Percentiles rank a stretch among this genome's conserved stretches.
These are phyloP conservation scores for Syrista parreyssii DNA, from an alignment of 2,888 invertebrate species.

Conservation along the genomic window DNA sequence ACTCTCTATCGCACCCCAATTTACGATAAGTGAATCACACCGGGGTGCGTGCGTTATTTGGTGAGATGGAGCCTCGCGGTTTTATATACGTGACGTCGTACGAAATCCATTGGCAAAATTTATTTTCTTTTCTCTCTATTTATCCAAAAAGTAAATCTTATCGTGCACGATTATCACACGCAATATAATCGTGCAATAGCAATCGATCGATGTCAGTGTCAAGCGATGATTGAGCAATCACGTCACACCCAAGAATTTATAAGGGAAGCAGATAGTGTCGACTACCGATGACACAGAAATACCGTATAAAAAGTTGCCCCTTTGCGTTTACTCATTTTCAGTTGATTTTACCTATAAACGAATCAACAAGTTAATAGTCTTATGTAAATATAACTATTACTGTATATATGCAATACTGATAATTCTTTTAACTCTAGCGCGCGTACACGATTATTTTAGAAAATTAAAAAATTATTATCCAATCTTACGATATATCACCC, in stretches of 20 bases:
- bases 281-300: neutral
- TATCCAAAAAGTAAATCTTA: neutral
- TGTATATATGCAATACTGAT: neutral
- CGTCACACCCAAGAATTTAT: neutral
- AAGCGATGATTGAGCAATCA: neutral
- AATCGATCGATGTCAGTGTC: neutral
- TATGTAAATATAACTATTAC: neutral
- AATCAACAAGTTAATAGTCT: neutral
- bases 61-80: neutral
- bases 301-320: neutral
- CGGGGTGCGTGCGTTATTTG: neutral
- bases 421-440: neutral
- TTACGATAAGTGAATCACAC: neutral
- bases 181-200: neutral
- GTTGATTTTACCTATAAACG: neutral
- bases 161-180: neutral
- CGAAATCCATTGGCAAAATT: neutral
- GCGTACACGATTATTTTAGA: neutral
- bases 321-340: neutral
- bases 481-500: neutral
- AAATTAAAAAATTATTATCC: neutral
- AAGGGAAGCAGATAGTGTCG: neutral
- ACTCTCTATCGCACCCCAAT: neutral
- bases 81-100: neutral
- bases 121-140: neutral